Evolutionary conservation across 2,797 vertebrate genomes (phyloP), one percentile per base, ranked within the genome.

Genomic region (Apodemus agrarius): DNA sequence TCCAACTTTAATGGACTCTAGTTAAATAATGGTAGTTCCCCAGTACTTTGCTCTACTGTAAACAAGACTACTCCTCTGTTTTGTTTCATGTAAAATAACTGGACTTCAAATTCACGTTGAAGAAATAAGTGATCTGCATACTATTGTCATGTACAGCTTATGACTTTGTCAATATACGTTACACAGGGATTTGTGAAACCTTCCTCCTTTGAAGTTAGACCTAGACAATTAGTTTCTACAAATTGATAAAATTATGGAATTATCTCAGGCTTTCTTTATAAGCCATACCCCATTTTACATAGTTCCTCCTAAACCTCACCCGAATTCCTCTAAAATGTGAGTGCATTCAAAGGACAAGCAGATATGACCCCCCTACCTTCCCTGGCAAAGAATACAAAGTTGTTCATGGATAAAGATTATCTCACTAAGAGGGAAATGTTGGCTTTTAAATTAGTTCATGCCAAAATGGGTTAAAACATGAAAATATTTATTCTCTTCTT

Each of bases 211-310:
- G 61, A 96, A 81, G 21, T 37, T 91, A 82, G 59, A 16, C 57
- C 75, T 84, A 72, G 24, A 91, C 22, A 96, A 81, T 3, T 49
- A 37, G 74, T 3, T n/a, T 95, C 72, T 95, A 49, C 29, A 90
- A 95, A 37, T 40, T 91, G 72, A 69, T 49, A 14, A 80, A 76
- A 88, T 54, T 72, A 22, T 89, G 59, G n/a, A 43, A 46, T 90
- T 94, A 74, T 26, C 89, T 91, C 31, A 67, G 5, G n/a, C 6
- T 54, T 94, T 89, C 46, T 94, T 69, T 83, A 52, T 76, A 90
- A 93, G 14, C 13, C 86, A 14, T 0, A 63, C 57, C 2, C 6
- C 9, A 22, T n/a, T 16, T 59, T 46, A 21, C 2, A 3, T 61
- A 69, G 37, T 1, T 61, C 52, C 52, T 63, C 3, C 26, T 89